phyloP scores from a whole-genome alignment of 1,140 invertebrate species.

The Euura saliciscinereae region DNA sequence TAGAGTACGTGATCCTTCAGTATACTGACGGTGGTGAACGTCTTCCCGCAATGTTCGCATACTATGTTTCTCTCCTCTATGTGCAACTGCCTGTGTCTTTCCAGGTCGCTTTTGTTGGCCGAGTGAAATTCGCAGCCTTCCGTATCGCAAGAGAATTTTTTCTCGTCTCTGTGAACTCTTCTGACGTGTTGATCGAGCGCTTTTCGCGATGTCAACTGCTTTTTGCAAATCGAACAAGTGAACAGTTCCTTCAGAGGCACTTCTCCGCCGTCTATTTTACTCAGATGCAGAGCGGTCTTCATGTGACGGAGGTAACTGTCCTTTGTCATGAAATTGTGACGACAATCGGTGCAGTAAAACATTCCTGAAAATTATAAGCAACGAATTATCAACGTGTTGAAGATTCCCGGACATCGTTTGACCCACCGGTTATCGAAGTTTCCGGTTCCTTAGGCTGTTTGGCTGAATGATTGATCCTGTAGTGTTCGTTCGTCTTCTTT shows the following conservation, averaged over 20 bases:
- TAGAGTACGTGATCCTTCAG: slow-evolving; percentile 48
- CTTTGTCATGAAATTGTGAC: slow-evolving; percentile 43
- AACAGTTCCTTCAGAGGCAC: slow-evolving; percentile 31
- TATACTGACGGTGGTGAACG: slow-evolving; percentile 48
- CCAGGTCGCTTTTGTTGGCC: slow-evolving; percentile 44
- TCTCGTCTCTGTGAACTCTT: slow-evolving; percentile 47
- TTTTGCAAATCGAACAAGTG: slow-evolving; percentile 44
- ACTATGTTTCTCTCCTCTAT: slow-evolving; percentile 43
- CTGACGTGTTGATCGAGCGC: slow-evolving; percentile 47
- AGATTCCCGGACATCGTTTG: slow-evolving; percentile 26
- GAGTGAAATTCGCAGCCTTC: slow-evolving; percentile 46
- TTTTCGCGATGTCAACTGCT: slow-evolving; percentile 44
- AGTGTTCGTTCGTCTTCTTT: slow-evolving; percentile 41
- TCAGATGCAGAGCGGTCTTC: slow-evolving; percentile 37
- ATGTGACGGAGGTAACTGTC: slow-evolving; percentile 44
- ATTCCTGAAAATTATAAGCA: slow-evolving; percentile 37
- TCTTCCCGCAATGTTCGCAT: slow-evolving; percentile 53
- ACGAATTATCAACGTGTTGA: slow-evolving; percentile 19
- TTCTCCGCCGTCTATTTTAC: slow-evolving; percentile 36
- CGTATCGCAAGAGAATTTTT: slow-evolving; percentile 45
- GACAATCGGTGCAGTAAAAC: slow-evolving; percentile 41
- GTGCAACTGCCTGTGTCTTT: slow-evolving; percentile 47
- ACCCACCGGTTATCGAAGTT: slow-evolving; percentile 33
- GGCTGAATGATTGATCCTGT: slow-evolving; percentile 30
- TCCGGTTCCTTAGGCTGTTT: slow-evolving; percentile 34